Conservation (phyloP, 1,140 invertebrate species). For the Aphaenogaster rudis region DNA sequence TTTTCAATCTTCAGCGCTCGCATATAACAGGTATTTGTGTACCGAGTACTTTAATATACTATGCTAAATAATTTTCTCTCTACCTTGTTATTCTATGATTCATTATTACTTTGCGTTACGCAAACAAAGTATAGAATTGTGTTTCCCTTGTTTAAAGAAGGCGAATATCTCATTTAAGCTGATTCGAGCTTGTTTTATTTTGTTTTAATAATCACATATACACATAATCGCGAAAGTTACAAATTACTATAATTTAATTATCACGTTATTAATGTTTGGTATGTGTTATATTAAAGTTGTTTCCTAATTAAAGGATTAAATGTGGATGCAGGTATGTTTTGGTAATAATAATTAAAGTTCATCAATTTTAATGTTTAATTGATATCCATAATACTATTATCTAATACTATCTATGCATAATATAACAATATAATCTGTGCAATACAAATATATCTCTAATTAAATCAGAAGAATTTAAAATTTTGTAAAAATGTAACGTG, state of each 20-base stretch:
- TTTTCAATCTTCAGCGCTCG: constrained; percentile 22
- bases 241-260: constrained; percentile 22
- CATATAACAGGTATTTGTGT: constrained; percentile 18
- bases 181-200: neutral
- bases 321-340: neutral
- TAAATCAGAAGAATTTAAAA: neutral
- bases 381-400: neutral
- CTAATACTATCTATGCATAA: neutral
- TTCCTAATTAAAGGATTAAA: constrained; percentile 3
- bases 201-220: neutral
- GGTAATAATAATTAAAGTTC: constrained; percentile 16
- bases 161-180: neutral
- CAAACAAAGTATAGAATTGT: neutral
- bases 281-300: neutral
- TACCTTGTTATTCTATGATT: neutral
- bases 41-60: constrained; percentile 28
- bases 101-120: neutral
- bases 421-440: neutral
- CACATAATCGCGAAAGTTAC: neutral
- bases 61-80: neutral
- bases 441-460: neutral
- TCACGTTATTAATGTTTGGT: neutral
- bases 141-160: neutral
- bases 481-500: neutral
- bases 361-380: constrained; percentile 28